These are phyloP conservation scores for Drosophila littoralis DNA, from an alignment of 1,140 invertebrate genomes.

Conservation along the genomic window DNA sequence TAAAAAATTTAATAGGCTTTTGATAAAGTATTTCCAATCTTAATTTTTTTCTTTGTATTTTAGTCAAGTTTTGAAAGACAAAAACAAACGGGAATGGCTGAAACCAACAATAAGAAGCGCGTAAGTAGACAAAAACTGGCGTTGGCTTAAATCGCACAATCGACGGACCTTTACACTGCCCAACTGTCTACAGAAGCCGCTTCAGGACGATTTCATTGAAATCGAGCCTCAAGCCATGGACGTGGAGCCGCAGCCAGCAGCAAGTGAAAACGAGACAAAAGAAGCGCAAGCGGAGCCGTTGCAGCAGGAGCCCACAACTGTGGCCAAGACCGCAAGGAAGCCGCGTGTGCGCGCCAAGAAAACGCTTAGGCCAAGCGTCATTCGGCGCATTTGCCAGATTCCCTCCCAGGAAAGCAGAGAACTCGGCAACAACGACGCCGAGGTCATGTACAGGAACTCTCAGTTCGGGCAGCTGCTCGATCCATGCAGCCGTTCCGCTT, in stretches of 20 bases:
- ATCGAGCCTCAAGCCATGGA: background rate
- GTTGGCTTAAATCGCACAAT: too few relatives aligned
- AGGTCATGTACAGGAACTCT: slow-evolving; percentile 34
- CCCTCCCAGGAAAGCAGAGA: background rate
- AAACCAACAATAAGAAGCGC: background rate
- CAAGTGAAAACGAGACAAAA: background rate
- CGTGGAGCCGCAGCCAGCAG: background rate
- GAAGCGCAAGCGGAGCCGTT: background rate
- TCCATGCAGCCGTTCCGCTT: background rate
- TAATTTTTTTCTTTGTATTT: too few relatives aligned
- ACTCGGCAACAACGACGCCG: background rate
- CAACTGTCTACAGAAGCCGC: background rate
- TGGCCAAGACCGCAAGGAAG: background rate
- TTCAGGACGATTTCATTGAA: background rate
- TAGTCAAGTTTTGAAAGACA: too few relatives aligned
- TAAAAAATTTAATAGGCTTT: background rate
- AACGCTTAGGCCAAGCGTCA: background rate
- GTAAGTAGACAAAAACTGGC: background rate
- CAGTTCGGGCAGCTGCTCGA: slow-evolving; percentile 17
- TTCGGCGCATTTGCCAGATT: slow-evolving; percentile 27
- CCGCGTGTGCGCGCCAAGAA: background rate
- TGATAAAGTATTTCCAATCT: background rate
- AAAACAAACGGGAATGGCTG: too few relatives aligned
- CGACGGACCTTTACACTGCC: too few relatives aligned
- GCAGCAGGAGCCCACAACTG: too few relatives aligned